phyloP scores from a whole-genome alignment of 2,113 vertebrate genomes.

The Amia ocellicauda region DNA sequence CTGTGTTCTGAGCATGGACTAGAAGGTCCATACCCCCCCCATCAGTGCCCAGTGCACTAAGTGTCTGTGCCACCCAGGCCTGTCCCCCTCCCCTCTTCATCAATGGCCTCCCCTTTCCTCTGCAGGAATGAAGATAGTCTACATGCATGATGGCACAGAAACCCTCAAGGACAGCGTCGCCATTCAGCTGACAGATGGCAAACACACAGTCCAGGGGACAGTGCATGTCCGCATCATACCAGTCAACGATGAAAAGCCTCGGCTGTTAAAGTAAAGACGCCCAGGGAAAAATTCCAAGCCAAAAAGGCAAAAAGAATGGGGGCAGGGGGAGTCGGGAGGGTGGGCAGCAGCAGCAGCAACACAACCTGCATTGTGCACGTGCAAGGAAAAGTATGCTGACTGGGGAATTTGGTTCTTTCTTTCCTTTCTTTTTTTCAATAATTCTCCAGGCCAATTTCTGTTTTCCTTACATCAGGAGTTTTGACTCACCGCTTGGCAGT shows the following conservation, averaged over 20 bases:
- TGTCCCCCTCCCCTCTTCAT: too few relatives aligned
- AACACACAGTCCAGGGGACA: slow-evolving; percentile 72
- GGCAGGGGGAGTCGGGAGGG: not conserved
- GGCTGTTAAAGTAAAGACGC: slow-evolving; percentile 61
- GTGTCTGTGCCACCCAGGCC: too few relatives aligned
- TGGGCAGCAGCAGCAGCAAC: slow-evolving; percentile 17
- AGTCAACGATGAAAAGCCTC: slow-evolving; percentile 78
- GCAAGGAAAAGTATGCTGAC: slow-evolving; percentile 33
- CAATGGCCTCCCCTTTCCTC: slow-evolving; percentile 33
- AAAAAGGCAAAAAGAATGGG: slow-evolving; percentile 14
- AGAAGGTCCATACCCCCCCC: too few relatives aligned
- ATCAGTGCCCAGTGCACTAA: too few relatives aligned
- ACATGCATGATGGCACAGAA: slow-evolving; percentile 83
- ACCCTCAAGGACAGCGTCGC: slow-evolving; percentile 75
- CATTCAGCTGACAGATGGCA: slow-evolving; percentile 82
- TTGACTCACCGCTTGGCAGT: slow-evolving; percentile 34
- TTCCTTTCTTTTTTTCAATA: too few relatives aligned
- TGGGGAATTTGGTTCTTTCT: slow-evolving; percentile 45
- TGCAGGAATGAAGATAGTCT: slow-evolving; percentile 74
- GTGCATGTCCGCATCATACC: slow-evolving; percentile 74
- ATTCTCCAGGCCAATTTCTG: slow-evolving; percentile 10
- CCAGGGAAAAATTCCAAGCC: slow-evolving; percentile 39
- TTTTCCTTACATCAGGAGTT: slow-evolving; percentile 34
- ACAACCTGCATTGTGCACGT: slow-evolving; percentile 30
- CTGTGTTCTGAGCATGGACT: too few relatives aligned